A percentile compares a stretch with the other conserved stretches of the same genome.
phyloP scores from a whole-genome alignment of 2,888 invertebrate species.

The Prosopocoilus inquinatus region DNA sequence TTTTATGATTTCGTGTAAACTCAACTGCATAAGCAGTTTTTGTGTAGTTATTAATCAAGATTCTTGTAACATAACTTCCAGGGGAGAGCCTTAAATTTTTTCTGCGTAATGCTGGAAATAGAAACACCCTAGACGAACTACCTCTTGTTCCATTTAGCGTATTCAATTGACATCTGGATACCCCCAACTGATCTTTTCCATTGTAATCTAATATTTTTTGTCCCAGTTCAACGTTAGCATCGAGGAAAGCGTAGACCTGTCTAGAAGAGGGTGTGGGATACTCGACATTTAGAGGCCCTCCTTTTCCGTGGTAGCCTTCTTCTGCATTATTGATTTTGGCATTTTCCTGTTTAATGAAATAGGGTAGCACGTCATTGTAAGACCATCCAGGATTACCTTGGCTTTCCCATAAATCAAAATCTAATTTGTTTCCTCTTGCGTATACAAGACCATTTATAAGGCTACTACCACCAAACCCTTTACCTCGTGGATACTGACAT shows the following conservation, averaged over 20 bases:
- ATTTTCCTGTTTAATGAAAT: conserved; percentile 41
- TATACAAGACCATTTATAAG: conserved; percentile 30
- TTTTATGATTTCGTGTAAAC: conserved; percentile 51
- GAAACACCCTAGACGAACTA: conserved; percentile 61
- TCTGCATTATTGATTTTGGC: conserved; percentile 24
- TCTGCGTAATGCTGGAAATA: conserved; percentile 54
- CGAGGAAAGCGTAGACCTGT: conserved; percentile 58
- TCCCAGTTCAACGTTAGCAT: conserved; percentile 58
- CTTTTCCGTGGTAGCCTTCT: conserved; percentile 42
- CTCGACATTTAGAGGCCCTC: conserved; percentile 45
- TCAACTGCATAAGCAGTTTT: conserved; percentile 58
- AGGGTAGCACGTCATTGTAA: conserved; percentile 40
- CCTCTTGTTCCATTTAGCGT: conserved; percentile 58
- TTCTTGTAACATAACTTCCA: conserved; percentile 54
- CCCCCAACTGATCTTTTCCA: conserved; percentile 59
- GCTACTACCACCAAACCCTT: conserved; percentile 28
- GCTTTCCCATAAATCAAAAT: conserved; percentile 27
- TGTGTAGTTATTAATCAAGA: conserved; percentile 54
- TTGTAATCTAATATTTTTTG: conserved; percentile 60
- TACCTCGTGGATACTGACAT: conserved; percentile 26
- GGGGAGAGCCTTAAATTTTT: conserved; percentile 60
- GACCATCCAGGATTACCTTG: conserved; percentile 50
- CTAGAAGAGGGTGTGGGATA: conserved; percentile 31
- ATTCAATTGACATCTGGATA: conserved; percentile 62
- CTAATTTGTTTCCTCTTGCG: conserved; percentile 25